phyloP scores from a whole-genome alignment of 2,888 invertebrate genomes.

The Machimus atricapillus region DNA sequence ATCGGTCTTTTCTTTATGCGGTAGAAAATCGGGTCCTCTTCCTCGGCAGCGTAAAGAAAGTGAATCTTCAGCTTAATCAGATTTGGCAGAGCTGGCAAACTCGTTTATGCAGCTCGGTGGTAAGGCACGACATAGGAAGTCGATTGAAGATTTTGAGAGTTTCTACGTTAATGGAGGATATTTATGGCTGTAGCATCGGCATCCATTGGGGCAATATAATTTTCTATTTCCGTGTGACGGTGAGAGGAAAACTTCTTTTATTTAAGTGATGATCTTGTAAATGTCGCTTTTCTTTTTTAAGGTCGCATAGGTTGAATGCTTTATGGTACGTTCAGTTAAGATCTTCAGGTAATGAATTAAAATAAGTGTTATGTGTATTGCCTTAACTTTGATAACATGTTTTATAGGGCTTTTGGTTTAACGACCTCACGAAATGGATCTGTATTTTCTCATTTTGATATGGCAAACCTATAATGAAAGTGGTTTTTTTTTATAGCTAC shows the following conservation, averaged over 20 bases:
- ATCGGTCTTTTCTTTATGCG: neutral
- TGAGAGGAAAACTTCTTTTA: neutral
- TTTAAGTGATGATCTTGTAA: neutral
- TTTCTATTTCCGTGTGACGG: neutral
- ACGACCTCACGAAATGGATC: neutral
- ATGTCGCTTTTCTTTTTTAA: neutral
- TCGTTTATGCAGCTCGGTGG: neutral
- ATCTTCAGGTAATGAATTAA: neutral
- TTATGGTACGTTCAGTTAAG: neutral
- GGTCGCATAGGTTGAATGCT: neutral
- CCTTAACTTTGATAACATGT: neutral
- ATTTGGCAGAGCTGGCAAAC: neutral
- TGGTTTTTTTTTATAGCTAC: too few relatives aligned
- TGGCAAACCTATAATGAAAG: neutral
- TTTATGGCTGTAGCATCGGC: neutral
- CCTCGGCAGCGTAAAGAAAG: neutral
- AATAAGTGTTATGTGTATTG: neutral
- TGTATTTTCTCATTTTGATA: neutral
- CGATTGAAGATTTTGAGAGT: neutral
- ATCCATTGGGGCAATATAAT: neutral
- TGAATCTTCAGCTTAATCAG: neutral
- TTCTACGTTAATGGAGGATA: neutral
- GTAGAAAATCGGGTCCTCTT: neutral
- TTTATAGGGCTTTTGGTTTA: neutral
- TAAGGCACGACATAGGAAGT: conserved; percentile 15